Conservation (phyloP, 2,113 vertebrate genomes). For the Apteryx owenii region DNA sequence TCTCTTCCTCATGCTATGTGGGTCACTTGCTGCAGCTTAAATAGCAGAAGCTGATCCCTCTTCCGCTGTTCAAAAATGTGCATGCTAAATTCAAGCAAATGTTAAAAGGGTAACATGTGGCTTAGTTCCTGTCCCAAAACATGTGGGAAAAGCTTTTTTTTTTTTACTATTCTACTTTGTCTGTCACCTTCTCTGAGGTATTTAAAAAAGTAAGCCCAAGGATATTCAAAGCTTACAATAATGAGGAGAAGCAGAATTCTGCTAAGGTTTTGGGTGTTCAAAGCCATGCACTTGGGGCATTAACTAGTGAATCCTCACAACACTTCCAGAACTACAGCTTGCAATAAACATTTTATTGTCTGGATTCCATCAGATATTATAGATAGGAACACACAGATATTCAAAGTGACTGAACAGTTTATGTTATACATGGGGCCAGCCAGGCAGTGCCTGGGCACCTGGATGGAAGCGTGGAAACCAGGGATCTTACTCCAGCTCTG, state of each 20-base stretch:
- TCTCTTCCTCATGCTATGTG: not conserved
- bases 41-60: slow-evolving; percentile 10
- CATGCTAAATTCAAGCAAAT: slow-evolving; percentile 32
- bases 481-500: not conserved
- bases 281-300: not conserved
- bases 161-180: slow-evolving; percentile 14
- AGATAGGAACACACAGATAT: not conserved
- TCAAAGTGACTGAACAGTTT: not conserved
- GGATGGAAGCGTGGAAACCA: not conserved
- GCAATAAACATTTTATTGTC: not conserved
- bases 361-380: not conserved
- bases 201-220: not conserved
- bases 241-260: not conserved
- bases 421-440: not conserved
- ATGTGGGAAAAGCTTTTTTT: not conserved
- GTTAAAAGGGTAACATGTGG: not conserved
- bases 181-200: slow-evolving; percentile 2
- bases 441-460: not conserved
- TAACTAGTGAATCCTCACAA: not conserved
- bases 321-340: not conserved
- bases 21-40: not conserved
- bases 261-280: not conserved
- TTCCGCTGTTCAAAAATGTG: slow-evolving; percentile 48
- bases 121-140: slow-evolving; percentile 23
- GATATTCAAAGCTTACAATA: not conserved